Conservation (phyloP, 2,888 invertebrate species). For the Drosophila anomelani region DNA sequence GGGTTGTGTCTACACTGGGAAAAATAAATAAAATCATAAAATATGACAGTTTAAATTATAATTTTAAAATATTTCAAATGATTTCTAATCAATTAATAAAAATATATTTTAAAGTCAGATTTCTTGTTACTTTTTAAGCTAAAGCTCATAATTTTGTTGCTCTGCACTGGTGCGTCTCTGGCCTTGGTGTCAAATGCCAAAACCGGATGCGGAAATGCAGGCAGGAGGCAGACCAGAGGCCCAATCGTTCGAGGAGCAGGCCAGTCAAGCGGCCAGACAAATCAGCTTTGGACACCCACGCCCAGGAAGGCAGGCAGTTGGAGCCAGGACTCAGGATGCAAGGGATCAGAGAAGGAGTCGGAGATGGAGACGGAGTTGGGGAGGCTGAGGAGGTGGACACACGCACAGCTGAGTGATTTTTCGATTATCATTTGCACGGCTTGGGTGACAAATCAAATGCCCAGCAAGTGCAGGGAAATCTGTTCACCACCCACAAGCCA, state of each 20-base stretch:
- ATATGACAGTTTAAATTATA: neutral
- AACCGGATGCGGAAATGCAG: conserved; percentile 81
- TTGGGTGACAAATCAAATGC: conserved; percentile 80
- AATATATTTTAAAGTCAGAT: neutral
- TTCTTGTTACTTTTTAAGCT: neutral
- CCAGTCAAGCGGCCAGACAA: conserved; percentile 75
- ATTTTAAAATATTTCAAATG: neutral
- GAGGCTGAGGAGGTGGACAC: conserved; percentile 22
- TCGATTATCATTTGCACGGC: conserved; percentile 81
- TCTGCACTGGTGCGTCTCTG: conserved; percentile 15
- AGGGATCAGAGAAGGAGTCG: conserved; percentile 4
- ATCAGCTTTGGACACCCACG: conserved; percentile 67
- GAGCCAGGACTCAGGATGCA: conserved; percentile 24
- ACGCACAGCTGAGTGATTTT: conserved; percentile 78
- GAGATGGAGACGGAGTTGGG: neutral
- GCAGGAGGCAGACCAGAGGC: conserved; percentile 47
- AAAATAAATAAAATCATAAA: neutral
- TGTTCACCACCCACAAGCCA: conserved; percentile 15
- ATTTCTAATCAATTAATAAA: neutral
- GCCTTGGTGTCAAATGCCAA: conserved; percentile 74
- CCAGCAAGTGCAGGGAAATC: conserved; percentile 65
- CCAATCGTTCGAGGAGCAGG: conserved; percentile 60
- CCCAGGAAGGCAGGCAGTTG: conserved; percentile 8
- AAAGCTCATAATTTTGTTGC: neutral
- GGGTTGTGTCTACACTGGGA: neutral